These are phyloP conservation scores for Amiota mariae DNA, from an alignment of 2,888 invertebrate species.

Conservation along the genomic window DNA sequence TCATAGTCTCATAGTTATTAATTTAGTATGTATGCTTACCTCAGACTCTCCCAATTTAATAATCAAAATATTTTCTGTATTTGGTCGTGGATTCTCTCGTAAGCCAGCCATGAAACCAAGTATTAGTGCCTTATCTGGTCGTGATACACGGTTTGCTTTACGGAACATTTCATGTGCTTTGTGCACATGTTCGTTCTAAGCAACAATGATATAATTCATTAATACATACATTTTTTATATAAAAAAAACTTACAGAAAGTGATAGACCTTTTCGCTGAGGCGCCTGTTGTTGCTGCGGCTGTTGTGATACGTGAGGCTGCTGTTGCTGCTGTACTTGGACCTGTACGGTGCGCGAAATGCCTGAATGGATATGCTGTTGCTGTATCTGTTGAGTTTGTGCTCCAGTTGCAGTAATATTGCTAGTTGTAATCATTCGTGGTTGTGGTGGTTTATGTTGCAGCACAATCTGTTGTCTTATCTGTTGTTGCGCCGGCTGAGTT, in stretches of 20 bases:
- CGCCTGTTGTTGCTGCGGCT: conserved; percentile 61
- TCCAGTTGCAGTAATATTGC: conserved; percentile 51
- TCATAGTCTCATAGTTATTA: background rate
- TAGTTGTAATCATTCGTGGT: conserved; percentile 65
- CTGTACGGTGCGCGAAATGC: conserved; percentile 65
- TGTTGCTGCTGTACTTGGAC: conserved; percentile 65
- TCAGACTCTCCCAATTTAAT: conserved; percentile 94
- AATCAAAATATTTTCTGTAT: conserved; percentile 95
- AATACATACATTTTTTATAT: background rate
- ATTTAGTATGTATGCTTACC: conserved; percentile 63
- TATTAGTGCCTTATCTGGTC: conserved; percentile 97
- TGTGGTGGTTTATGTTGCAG: conserved; percentile 70
- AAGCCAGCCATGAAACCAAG: conserved; percentile 99
- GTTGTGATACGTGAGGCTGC: conserved; percentile 72
- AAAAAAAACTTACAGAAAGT: conserved; percentile 68
- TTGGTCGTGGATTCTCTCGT: conserved; percentile 97
- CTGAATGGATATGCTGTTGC: conserved; percentile 48
- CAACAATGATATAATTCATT: conserved; percentile 55
- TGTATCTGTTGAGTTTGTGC: conserved; percentile 52
- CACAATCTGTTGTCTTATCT: conserved; percentile 69
- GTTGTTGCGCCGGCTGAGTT: conserved; percentile 68
- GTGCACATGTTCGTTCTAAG: conserved; percentile 93
- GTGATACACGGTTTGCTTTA: conserved; percentile 94
- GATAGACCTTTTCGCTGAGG: conserved; percentile 71
- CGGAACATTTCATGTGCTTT: conserved; percentile 98